Conservation (phyloP, 2,888 invertebrate species). For the Acholoe squamosa region DNA sequence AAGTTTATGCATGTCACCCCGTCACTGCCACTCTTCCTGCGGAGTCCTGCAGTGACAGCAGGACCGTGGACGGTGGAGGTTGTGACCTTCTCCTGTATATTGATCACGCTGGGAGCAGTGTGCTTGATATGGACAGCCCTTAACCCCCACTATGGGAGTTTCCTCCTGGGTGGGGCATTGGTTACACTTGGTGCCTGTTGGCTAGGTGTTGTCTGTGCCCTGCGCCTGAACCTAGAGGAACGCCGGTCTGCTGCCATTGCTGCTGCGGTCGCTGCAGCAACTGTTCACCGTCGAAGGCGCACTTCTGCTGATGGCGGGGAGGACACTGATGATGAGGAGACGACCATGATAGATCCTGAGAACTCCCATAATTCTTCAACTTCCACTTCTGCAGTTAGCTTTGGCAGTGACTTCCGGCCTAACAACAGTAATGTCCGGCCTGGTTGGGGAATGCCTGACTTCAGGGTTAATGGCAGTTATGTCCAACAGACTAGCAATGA, state of each 20-base stretch:
- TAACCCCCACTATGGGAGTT: constrained; percentile 21
- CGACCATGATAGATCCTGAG: neutral
- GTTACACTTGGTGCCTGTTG: constrained; percentile 25
- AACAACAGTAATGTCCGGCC: neutral
- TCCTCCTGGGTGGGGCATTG: constrained; percentile 22
- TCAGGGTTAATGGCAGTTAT: neutral
- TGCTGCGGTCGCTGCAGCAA: neutral
- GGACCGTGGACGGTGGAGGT: constrained; percentile 46
- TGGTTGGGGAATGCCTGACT: neutral
- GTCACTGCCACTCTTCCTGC: neutral
- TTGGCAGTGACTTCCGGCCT: neutral
- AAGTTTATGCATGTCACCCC: constrained; percentile 29
- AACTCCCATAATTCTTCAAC: neutral
- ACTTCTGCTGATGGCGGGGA: neutral
- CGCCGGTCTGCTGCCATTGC: neutral
- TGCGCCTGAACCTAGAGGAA: constrained; percentile 1
- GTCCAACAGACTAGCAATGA: too few species aligned
- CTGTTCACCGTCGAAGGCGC: neutral
- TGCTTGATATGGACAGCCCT: constrained; percentile 40
- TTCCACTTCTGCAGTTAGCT: neutral
- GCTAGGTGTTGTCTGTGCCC: constrained; percentile 30
- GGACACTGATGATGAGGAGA: constrained; percentile 27
- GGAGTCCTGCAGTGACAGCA: neutral
- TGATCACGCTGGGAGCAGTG: constrained; percentile 8
- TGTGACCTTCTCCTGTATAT: constrained; percentile 40